These are phyloP conservation scores for Onychorhynchus coronatus DNA, from an alignment of 2,113 vertebrate species.

Conservation along the genomic window DNA sequence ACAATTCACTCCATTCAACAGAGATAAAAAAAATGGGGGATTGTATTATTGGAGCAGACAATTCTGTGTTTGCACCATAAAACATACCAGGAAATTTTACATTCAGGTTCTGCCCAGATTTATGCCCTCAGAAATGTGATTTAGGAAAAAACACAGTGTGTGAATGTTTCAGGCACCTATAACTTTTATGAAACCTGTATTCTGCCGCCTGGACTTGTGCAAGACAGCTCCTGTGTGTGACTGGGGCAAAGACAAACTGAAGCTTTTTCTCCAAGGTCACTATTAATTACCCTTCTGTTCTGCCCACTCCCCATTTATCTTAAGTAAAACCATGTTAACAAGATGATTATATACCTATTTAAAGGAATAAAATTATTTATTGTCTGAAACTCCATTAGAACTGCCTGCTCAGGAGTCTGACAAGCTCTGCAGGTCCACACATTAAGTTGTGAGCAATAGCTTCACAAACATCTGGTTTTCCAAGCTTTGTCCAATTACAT, in stretches of 20 bases:
- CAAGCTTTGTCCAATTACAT: background rate
- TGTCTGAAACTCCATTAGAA: background rate
- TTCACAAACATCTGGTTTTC: background rate
- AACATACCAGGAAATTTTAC: conserved; percentile 18
- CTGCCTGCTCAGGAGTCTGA: background rate
- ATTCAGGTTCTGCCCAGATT: conserved; percentile 45
- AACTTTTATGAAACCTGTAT: conserved; percentile 45
- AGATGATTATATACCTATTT: background rate
- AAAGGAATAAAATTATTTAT: background rate
- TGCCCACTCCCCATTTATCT: background rate
- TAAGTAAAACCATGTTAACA: conserved; percentile 13
- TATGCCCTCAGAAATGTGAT: conserved; percentile 51
- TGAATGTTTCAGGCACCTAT: background rate
- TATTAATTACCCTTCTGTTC: background rate
- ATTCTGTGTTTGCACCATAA: conserved; percentile 42
- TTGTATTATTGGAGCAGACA: conserved; percentile 19
- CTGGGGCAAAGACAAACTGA: background rate
- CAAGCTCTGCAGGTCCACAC: background rate
- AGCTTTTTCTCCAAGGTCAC: background rate
- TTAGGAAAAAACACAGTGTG: conserved; percentile 37
- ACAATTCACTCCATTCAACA: conserved; percentile 42
- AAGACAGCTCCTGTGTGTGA: conserved; percentile 14
- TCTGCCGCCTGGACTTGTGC: conserved; percentile 41
- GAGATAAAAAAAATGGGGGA: background rate
- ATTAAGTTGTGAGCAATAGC: background rate